Evolutionary conservation across 2,888 invertebrate species (phyloP), one percentile per base, ranked within the genome.

Genomic region (Pycnomerus fuliginosus): DNA sequence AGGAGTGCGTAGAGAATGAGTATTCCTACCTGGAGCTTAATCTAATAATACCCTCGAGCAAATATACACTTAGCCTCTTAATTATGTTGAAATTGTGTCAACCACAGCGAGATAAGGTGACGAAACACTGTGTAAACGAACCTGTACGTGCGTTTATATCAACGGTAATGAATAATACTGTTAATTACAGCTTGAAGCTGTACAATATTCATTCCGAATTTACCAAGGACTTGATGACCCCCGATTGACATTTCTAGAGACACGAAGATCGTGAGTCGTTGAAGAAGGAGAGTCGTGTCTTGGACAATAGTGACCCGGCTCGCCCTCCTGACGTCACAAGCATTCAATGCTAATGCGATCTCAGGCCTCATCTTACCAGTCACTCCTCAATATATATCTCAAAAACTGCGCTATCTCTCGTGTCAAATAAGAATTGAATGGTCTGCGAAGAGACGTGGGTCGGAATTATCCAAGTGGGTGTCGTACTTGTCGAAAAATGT

Each of bases 291-390:
- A 55, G 58, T 59, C 59, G 53, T 37, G 48, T 50, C 60, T 64
- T 61, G 68, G 68, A 68, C 69, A 68, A 69, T 69, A 65, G 66
- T 70, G 69, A 70, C 70, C 69, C 57, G 69, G 63, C 70, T 69
- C 70, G 68, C 70, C 69, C 62, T 68, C 62, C 57, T 69, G 70
- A 69, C 70, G 69, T 69, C 67, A 69, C 56, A 50, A 45, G 53
- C 59, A 70, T 70, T 70, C 69, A 70, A 70, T 70, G 70, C 68
- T 65, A 70, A 70, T 70, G 61, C 52, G 67, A 65, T 67, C 64
- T 56, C 50, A 52, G 52, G 52, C 57, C 51, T 61, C 62, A 62
- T 64, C 64, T 62, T 47, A 50, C 53, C 55, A 60, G 64, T 64
- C 64, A 64, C 64, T 64, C 64, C 64, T 64, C 61, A 39, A n/a